Evolutionary conservation across 92 coral and sea anemone species (phyloP).

Genomic region (Pocillopora meandrina): DNA sequence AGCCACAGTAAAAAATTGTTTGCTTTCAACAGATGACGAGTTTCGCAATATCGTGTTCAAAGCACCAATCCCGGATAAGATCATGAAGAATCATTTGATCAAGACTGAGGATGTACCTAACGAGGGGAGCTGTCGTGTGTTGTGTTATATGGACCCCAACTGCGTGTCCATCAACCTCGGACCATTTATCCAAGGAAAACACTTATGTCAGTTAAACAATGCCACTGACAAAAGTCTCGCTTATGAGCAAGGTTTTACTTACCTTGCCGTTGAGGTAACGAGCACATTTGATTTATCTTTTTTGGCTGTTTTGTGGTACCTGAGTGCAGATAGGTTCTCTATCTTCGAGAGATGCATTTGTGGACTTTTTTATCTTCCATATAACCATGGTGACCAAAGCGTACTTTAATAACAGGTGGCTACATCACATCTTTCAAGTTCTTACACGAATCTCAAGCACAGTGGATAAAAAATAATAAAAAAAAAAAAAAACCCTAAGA

Average conservation of each 20-base stretch:
- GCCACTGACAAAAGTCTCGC: conserved; percentile 4
- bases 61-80: conserved; percentile 8
- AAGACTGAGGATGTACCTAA: not conserved
- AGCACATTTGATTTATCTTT: too few species aligned
- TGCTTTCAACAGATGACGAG: not conserved
- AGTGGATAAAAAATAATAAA: too few species aligned
- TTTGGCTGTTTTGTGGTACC: not conserved
- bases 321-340: not conserved
- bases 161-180: conserved; percentile 38
- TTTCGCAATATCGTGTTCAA: conserved; percentile 13
- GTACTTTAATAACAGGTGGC: too few species aligned
- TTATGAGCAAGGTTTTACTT: not conserved
- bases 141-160: conserved; percentile 30
- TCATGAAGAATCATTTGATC: conserved; percentile 9
- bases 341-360: not conserved
- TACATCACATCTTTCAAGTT: too few species aligned
- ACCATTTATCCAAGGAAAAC: not conserved
- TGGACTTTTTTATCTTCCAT: not conserved
- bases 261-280: conserved; percentile 20
- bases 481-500: too few species aligned
- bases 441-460: too few species aligned
- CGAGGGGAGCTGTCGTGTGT: conserved; percentile 37
- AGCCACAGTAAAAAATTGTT: too few species aligned
- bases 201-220: conserved; percentile 15
- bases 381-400: too few species aligned